Percentiles rank a stretch among this genome's conserved stretches.
Conservation (phyloP, 2,797 vertebrate species). For the Peromyscus aztecus region DNA sequence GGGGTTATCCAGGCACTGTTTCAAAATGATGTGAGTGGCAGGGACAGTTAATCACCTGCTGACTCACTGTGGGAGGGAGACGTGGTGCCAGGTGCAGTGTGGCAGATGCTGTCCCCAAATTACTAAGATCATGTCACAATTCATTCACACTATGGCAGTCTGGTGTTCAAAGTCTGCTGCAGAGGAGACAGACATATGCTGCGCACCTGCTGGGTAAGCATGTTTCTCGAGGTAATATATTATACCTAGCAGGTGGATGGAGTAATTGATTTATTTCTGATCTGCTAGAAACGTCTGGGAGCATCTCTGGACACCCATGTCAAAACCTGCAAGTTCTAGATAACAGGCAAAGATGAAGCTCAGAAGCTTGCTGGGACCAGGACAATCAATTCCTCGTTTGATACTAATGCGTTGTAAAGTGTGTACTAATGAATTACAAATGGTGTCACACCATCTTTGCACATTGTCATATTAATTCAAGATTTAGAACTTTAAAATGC, state of each 20-base stretch:
- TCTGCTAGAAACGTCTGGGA: constrained; percentile 77
- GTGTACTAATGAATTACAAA: constrained; percentile 79
- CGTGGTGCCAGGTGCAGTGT: constrained; percentile 80
- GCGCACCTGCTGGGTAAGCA: constrained; percentile 76
- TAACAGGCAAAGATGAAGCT: constrained; percentile 65
- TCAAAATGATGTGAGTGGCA: constrained; percentile 68
- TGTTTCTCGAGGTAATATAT: constrained; percentile 81
- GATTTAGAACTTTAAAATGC: constrained; percentile 69
- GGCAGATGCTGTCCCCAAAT: constrained; percentile 82
- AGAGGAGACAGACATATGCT: constrained; percentile 86
- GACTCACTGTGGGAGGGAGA: not conserved
- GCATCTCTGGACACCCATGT: constrained; percentile 79
- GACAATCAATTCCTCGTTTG: constrained; percentile 67
- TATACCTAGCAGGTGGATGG: constrained; percentile 79
- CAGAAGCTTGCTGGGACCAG: constrained; percentile 64
- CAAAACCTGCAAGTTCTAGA: constrained; percentile 80
- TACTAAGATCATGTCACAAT: constrained; percentile 82
- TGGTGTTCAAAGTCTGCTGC: constrained; percentile 84
- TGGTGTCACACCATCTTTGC: constrained; percentile 61
- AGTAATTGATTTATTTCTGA: constrained; percentile 84
- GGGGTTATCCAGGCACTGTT: constrained; percentile 74
- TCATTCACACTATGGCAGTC: constrained; percentile 82
- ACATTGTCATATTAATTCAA: constrained; percentile 73
- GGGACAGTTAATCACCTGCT: constrained; percentile 82
- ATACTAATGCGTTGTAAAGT: constrained; percentile 61